A percentile compares a stretch with the other conserved stretches of the same genome.
phyloP scores from a whole-genome alignment of 2,888 invertebrate species.

The Amiota mariae region DNA sequence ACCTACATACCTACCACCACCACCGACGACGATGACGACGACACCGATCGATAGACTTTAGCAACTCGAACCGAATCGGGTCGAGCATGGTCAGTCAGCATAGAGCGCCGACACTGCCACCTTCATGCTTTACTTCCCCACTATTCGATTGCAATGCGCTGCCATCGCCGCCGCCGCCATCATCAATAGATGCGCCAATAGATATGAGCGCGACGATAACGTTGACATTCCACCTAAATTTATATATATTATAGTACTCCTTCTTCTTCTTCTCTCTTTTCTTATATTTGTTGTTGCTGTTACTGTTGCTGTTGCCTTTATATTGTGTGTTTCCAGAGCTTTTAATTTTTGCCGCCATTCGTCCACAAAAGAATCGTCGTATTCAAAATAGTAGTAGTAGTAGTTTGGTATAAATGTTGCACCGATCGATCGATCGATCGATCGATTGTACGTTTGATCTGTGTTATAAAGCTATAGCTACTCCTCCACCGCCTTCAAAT shows the following conservation, averaged over 20 bases:
- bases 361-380: conserved; percentile 35
- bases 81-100: conserved; percentile 17
- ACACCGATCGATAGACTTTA: background rate
- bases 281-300: background rate
- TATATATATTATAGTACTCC: conserved; percentile 56
- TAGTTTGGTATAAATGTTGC: conserved; percentile 25
- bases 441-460: background rate
- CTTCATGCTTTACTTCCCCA: background rate
- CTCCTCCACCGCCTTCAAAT: background rate
- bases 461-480: background rate
- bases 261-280: background rate
- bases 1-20: conserved; percentile 26
- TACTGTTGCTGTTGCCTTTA: too few species aligned
- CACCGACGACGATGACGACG: conserved; percentile 9
- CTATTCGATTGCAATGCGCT: background rate
- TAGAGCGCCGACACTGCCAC: background rate
- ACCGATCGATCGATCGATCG: conserved; percentile 1
- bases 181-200: conserved; percentile 55
- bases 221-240: conserved; percentile 68
- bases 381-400: background rate
- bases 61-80: background rate
- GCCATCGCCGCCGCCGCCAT: conserved; percentile 16
- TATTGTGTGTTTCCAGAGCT: conserved; percentile 51
- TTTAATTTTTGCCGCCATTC: conserved; percentile 68
- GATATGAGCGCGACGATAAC: conserved; percentile 63